A percentile compares a stretch with the other conserved stretches of the same genome.
Evolutionary conservation across 1,140 invertebrate genomes (phyloP).

Genomic region (Mamestra configurata): DNA sequence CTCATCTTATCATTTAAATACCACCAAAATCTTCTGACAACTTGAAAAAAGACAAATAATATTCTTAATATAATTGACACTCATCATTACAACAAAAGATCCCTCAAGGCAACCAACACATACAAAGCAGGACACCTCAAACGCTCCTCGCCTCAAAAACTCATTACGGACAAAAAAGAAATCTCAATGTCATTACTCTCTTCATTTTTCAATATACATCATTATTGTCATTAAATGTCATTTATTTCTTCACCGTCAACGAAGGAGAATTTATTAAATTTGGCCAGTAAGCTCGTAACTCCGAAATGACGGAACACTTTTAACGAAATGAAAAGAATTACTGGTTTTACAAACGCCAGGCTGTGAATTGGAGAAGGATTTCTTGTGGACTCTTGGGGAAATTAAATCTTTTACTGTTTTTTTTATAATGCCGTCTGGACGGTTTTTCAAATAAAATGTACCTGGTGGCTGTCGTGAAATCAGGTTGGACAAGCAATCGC

Average conservation of each 20-base stretch:
- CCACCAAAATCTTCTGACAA: no score
- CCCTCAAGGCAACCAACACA: not conserved
- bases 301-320: constrained; percentile 26
- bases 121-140: not conserved
- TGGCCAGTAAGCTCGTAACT: not conserved
- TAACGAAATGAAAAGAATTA: constrained; percentile 4
- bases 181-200: constrained; percentile 20
- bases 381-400: not conserved
- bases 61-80: no score
- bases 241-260: constrained; percentile 28
- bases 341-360: not conserved
- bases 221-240: constrained; percentile 31
- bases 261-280: constrained; percentile 29
- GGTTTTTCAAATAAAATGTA: not conserved
- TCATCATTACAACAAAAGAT: not conserved
- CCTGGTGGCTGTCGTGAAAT: no score
- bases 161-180: constrained; percentile 4
- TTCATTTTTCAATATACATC: constrained; percentile 31
- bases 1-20: no score
- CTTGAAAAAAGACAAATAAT: no score
- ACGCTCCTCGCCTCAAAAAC: not conserved
- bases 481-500: no score
- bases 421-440: not conserved
- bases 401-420: not conserved
- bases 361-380: constrained; percentile 15